Conservation (phyloP, 2,888 invertebrate genomes). For the Ennomos erosarius region DNA sequence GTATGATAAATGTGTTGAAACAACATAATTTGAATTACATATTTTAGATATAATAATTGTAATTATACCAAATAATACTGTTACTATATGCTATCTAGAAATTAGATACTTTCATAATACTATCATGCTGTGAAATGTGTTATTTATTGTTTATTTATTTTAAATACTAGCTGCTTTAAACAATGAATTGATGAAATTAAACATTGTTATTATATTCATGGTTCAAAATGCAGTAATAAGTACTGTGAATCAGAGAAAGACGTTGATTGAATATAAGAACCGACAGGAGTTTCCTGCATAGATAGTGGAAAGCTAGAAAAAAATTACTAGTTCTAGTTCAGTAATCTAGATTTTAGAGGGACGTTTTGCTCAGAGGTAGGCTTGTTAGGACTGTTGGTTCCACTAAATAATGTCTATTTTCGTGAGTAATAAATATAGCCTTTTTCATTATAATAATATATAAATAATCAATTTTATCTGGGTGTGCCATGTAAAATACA, state of each 20-base stretch:
- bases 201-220: not conserved
- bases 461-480: too few species aligned
- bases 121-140: slow-evolving; percentile 18
- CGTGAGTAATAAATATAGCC: too few species aligned
- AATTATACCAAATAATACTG: slow-evolving; percentile 40
- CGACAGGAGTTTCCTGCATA: too few species aligned
- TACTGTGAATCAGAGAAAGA: slow-evolving; percentile 12
- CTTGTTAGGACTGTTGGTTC: too few species aligned
- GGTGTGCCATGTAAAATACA: slow-evolving; percentile 26
- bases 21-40: slow-evolving; percentile 34
- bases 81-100: slow-evolving; percentile 44
- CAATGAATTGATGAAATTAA: slow-evolving; percentile 11
- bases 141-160: slow-evolving; percentile 14
- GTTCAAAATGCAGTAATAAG: not conserved
- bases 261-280: too few species aligned
- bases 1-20: slow-evolving; percentile 56
- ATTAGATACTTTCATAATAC: slow-evolving; percentile 31
- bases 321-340: too few species aligned
- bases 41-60: slow-evolving; percentile 19
- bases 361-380: too few species aligned
- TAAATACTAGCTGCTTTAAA: slow-evolving; percentile 17
- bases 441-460: too few species aligned
- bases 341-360: too few species aligned
- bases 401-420: too few species aligned
- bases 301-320: too few species aligned